Percentiles rank a stretch among this genome's conserved stretches.
Evolutionary conservation across 2,113 vertebrate species (phyloP).

Genomic region (Neogobius melanostomus): DNA sequence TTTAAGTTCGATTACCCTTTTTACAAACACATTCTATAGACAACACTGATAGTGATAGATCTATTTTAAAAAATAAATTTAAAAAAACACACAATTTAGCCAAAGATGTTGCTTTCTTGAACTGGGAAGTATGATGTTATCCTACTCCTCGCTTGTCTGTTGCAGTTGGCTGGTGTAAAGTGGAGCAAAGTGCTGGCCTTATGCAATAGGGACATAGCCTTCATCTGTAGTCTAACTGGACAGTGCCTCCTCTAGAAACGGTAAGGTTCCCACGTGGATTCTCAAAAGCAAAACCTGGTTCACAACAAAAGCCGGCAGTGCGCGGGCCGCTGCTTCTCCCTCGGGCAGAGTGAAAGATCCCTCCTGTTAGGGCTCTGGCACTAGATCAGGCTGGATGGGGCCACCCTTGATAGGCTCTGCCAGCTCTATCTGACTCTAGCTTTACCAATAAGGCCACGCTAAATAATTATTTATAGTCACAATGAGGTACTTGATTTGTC

Average conservation of each 20-base stretch:
- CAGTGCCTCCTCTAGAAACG: conserved; percentile 50
- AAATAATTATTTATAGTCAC: conserved; percentile 8
- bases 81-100: neutral
- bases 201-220: conserved; percentile 51
- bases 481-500: conserved; percentile 26
- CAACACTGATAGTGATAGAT: neutral
- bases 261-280: conserved; percentile 39
- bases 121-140: conserved; percentile 46
- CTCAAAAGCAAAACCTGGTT: conserved; percentile 53
- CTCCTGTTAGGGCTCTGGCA: conserved; percentile 50
- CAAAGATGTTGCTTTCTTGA: neutral
- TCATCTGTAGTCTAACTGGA: conserved; percentile 63
- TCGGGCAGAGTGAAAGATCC: conserved; percentile 56
- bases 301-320: conserved; percentile 36
- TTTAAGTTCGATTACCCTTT: too few relatives aligned
- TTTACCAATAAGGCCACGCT: conserved; percentile 28
- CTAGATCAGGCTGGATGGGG: conserved; percentile 44
- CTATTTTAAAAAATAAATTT: neutral
- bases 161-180: conserved; percentile 34
- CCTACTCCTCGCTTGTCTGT: conserved; percentile 22
- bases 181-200: conserved; percentile 61
- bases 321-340: conserved; percentile 37
- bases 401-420: conserved; percentile 31
- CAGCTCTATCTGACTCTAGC: conserved; percentile 39
- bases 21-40: neutral